Conservation (phyloP, 2,888 invertebrate genomes). For the Sphecodes monilicornis region DNA sequence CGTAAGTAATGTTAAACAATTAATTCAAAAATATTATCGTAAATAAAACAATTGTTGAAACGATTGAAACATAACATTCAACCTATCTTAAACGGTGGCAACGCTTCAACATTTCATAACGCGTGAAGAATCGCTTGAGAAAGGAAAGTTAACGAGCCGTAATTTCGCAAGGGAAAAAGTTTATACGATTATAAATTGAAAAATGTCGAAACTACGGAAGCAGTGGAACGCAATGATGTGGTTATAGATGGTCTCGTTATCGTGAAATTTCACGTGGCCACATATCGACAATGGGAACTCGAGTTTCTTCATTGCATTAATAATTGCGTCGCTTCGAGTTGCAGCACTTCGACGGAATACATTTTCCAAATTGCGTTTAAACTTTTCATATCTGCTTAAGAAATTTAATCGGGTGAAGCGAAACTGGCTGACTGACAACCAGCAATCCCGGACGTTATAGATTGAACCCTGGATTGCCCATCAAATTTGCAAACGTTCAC, state of each 20-base stretch:
- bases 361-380: constrained; percentile 14
- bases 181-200: neutral
- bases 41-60: too few species aligned
- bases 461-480: neutral
- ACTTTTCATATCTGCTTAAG: constrained; percentile 13
- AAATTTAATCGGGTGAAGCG: constrained; percentile 14
- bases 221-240: neutral
- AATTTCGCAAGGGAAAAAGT: neutral
- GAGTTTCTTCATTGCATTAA: neutral
- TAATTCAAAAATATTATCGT: neutral
- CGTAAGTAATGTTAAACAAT: neutral
- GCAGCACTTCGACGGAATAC: neutral
- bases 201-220: neutral
- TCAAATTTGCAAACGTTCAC: neutral
- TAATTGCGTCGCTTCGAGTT: neutral
- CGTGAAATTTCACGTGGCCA: neutral
- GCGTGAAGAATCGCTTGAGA: neutral
- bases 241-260: neutral
- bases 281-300: neutral
- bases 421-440: neutral
- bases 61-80: neutral
- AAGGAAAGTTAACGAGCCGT: neutral
- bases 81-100: neutral
- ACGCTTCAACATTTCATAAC: neutral
- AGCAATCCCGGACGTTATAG: neutral